These are phyloP conservation scores for Dicycla oo DNA, from an alignment of 2,888 invertebrate genomes.

Conservation along the genomic window DNA sequence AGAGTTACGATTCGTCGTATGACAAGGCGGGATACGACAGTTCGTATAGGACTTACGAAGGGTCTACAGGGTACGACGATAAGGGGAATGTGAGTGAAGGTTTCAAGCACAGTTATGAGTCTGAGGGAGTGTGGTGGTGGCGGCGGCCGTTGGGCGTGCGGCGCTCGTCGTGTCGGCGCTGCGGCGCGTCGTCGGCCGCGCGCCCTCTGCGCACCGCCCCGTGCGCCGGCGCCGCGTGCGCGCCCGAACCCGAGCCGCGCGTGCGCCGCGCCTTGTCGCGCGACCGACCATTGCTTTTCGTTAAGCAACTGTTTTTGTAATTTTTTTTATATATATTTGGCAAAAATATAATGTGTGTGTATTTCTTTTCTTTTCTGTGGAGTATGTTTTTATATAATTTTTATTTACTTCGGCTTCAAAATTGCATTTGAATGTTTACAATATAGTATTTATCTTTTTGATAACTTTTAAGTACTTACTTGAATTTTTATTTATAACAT, in stretches of 20 bases:
- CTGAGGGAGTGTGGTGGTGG: conserved; percentile 81
- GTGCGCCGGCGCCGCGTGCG: conserved; percentile 53
- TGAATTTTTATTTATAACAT: conserved; percentile 19
- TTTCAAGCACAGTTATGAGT: conserved; percentile 75
- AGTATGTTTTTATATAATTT: background rate
- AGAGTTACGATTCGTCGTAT: conserved; percentile 62
- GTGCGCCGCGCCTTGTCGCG: conserved; percentile 76
- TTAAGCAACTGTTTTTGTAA: conserved; percentile 83
- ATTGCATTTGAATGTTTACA: conserved; percentile 34
- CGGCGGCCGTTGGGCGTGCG: conserved; percentile 75
- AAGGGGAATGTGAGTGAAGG: conserved; percentile 54
- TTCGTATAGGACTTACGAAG: conserved; percentile 67
- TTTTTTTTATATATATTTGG: conserved; percentile 47
- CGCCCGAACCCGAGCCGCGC: conserved; percentile 53
- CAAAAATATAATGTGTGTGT: conserved; percentile 39
- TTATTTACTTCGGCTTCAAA: conserved; percentile 31
- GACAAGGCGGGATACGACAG: conserved; percentile 61
- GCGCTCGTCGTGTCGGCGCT: conserved; percentile 77
- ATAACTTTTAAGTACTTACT: conserved; percentile 35
- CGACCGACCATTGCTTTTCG: conserved; percentile 83
- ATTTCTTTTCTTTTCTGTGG: conserved; percentile 35
- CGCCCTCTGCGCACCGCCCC: conserved; percentile 77
- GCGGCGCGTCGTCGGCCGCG: conserved; percentile 81
- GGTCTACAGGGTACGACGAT: conserved; percentile 72
- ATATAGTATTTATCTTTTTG: conserved; percentile 33